Evolutionary conservation across 2,797 vertebrate species (phyloP).

Genomic region (Nothura maculosa): DNA sequence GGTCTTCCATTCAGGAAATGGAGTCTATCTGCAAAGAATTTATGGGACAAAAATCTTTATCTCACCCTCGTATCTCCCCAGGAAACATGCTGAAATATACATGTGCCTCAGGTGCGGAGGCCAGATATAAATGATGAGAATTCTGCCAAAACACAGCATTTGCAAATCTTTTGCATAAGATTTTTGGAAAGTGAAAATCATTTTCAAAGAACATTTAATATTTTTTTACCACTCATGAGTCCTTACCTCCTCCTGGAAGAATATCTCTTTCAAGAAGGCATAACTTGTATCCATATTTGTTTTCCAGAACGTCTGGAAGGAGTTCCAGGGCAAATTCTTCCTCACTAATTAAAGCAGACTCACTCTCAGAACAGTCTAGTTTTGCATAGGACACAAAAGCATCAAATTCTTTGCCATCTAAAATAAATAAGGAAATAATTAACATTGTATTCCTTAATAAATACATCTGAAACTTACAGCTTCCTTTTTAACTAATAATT

Average conservation of each 20-base stretch:
- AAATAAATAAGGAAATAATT: neutral
- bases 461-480: neutral
- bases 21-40: neutral
- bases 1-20: neutral
- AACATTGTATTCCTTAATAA: neutral
- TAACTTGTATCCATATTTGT: slow-evolving; percentile 87
- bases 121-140: neutral
- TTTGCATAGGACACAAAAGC: slow-evolving; percentile 89
- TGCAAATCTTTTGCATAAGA: neutral
- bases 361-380: slow-evolving; percentile 34
- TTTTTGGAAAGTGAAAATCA: neutral
- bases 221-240: neutral
- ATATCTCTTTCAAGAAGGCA: slow-evolving; percentile 91
- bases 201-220: neutral
- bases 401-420: slow-evolving; percentile 89
- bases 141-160: neutral
- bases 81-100: neutral
- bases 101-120: rapidly evolving
- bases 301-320: slow-evolving; percentile 87
- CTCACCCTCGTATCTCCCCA: neutral
- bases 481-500: neutral
- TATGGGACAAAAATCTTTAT: neutral
- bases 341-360: slow-evolving; percentile 58
- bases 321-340: slow-evolving; percentile 81
- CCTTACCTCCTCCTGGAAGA: slow-evolving; percentile 91